Conservation (phyloP, 2,113 vertebrate species). For the Siniperca chuatsi region DNA sequence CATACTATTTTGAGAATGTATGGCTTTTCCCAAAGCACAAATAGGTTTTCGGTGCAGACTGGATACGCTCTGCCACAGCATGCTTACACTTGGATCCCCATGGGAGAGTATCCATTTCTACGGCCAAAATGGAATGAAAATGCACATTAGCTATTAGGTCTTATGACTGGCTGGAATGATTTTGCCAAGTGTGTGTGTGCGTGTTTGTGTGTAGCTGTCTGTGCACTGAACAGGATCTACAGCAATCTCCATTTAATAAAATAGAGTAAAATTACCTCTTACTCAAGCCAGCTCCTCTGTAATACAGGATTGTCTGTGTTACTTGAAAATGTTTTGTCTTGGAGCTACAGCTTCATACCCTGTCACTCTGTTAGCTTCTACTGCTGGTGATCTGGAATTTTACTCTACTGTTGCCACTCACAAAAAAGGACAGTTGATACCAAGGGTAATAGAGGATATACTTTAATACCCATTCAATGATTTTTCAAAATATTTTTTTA, state of each 20-base stretch:
- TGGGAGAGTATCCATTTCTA: constrained; percentile 72
- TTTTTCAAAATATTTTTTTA: not conserved
- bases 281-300: not conserved
- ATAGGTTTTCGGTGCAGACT: constrained; percentile 73
- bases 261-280: constrained; percentile 24
- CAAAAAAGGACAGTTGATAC: not conserved
- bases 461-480: not conserved
- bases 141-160: constrained; percentile 63
- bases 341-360: not conserved
- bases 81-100: constrained; percentile 62
- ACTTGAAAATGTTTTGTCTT: constrained; percentile 27
- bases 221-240: not conserved
- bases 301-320: not conserved
- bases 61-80: constrained; percentile 41
- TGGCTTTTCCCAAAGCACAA: constrained; percentile 79
- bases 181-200: constrained; percentile 52
- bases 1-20: constrained; percentile 82
- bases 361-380: not conserved
- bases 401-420: constrained; percentile 9
- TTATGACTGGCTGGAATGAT: constrained; percentile 64
- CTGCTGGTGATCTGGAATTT: constrained; percentile 15
- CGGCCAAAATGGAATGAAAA: constrained; percentile 71
- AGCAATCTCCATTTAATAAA: constrained; percentile 38
- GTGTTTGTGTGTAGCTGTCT: constrained; percentile 12
- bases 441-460: constrained; percentile 9